These are phyloP conservation scores for Drosophila hamatofila DNA, from an alignment of 2,888 invertebrate species.

Conservation along the genomic window DNA sequence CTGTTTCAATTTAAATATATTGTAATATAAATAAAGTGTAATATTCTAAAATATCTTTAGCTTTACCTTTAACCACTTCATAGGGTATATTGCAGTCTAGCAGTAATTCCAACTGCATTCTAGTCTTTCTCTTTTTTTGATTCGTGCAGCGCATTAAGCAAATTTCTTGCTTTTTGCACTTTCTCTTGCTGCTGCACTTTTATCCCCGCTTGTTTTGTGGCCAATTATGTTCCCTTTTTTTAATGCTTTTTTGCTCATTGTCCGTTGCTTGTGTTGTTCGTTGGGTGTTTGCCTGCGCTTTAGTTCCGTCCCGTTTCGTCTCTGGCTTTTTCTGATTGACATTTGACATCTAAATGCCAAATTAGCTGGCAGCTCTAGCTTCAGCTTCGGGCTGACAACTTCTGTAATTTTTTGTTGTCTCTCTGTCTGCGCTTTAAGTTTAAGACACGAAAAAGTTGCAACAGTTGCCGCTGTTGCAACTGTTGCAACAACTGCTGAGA, in stretches of 20 bases:
- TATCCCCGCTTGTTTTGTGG: slow-evolving; percentile 60
- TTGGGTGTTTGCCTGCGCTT: slow-evolving; percentile 14
- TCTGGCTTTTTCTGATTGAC: slow-evolving; percentile 68
- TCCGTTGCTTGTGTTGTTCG: slow-evolving; percentile 20
- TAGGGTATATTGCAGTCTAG: slow-evolving; percentile 18
- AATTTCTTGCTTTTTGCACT: slow-evolving; percentile 54
- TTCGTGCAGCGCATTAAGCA: slow-evolving; percentile 53
- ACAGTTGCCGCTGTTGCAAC: slow-evolving; percentile 36
- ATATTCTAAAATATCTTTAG: neutral
- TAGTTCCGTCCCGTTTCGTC: neutral
- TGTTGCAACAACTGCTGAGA: slow-evolving; percentile 37
- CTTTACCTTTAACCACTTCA: too few relatives aligned
- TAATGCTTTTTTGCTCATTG: slow-evolving; percentile 20
- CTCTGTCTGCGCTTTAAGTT: slow-evolving; percentile 42
- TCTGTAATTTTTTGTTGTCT: neutral
- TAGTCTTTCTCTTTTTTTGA: neutral
- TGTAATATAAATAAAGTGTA: neutral
- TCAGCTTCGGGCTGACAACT: slow-evolving; percentile 16
- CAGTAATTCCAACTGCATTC: neutral
- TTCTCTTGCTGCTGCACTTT: slow-evolving; percentile 36
- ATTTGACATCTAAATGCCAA: slow-evolving; percentile 81
- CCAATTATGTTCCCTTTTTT: slow-evolving; percentile 62
- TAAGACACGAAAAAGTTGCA: slow-evolving; percentile 37
- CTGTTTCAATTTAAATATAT: neutral
- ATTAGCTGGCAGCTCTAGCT: slow-evolving; percentile 67